A percentile compares a stretch with the other conserved stretches of the same genome.
Conservation (phyloP, 2,888 invertebrate species). For the Noctuana brunneofusca region DNA sequence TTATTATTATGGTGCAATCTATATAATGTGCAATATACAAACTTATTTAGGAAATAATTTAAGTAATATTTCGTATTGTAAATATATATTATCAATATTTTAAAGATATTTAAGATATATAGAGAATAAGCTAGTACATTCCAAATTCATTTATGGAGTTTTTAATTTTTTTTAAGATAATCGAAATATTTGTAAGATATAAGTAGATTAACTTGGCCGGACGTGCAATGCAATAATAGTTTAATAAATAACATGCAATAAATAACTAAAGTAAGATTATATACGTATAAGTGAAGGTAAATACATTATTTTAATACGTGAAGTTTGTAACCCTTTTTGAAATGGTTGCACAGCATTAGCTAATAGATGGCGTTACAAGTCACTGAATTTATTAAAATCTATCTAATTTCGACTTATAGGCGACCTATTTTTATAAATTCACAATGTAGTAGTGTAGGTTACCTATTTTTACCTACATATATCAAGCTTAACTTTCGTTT, state of each 20-base stretch:
- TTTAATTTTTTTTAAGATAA: not conserved
- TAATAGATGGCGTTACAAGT: no score
- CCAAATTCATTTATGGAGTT: constrained; percentile 9
- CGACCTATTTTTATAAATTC: no score
- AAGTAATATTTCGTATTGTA: constrained; percentile 52
- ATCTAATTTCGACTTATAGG: no score
- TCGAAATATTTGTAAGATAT: constrained; percentile 10
- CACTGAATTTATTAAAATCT: no score
- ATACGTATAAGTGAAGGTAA: no score
- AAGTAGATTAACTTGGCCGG: constrained; percentile 59
- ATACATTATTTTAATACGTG: no score
- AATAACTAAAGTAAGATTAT: not conserved
- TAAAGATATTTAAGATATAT: not conserved
- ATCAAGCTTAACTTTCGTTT: no score
- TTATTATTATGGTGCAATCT: constrained; percentile 50
- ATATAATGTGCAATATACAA: constrained; percentile 60
- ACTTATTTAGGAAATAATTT: no score
- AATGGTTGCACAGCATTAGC: no score
- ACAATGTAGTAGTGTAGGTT: no score
- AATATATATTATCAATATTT: constrained; percentile 18
- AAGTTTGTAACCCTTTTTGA: no score
- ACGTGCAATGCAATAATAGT: constrained; percentile 79
- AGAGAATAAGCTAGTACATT: constrained; percentile 10
- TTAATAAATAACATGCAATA: constrained; percentile 42
- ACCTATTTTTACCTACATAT: no score